Evolutionary conservation across 2,888 invertebrate species (phyloP).

Genomic region (Hirtodrosophila alboralis): DNA sequence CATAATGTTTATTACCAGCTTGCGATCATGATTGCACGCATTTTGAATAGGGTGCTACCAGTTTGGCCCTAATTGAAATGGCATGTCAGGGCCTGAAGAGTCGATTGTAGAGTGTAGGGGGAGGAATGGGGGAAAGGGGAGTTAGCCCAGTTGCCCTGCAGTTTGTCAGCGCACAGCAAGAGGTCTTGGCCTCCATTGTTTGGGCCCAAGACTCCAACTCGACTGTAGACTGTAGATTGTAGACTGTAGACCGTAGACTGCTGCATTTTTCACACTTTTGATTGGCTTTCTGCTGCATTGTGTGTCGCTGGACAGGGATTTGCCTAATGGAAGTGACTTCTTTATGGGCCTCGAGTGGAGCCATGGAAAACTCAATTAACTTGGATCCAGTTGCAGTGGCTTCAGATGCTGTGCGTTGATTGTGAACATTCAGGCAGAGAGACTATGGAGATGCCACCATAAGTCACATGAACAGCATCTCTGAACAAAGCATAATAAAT

Average conservation of each 20-base stretch:
- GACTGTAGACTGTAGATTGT: too few species aligned
- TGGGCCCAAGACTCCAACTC: not conserved
- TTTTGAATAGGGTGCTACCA: conserved; percentile 41
- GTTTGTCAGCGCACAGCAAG: conserved; percentile 51
- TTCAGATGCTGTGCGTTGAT: not conserved
- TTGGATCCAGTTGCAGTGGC: not conserved
- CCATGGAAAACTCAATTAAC: conserved; percentile 46
- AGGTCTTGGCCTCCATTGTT: conserved; percentile 33
- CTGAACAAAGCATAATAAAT: too few species aligned
- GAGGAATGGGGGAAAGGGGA: not conserved
- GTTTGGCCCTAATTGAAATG: conserved; percentile 61
- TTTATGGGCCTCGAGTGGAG: conserved; percentile 10
- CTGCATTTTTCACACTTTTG: conserved; percentile 34
- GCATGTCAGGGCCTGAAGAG: conserved; percentile 13
- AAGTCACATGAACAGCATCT: too few species aligned
- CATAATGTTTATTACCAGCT: conserved; percentile 51
- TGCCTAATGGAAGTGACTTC: conserved; percentile 42
- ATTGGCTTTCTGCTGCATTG: conserved; percentile 15
- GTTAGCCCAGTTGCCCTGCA: conserved; percentile 14
- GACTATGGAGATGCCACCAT: not conserved
- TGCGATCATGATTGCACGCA: conserved; percentile 57
- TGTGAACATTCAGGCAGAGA: not conserved
- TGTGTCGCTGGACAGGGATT: conserved; percentile 26
- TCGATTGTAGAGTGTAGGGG: not conserved
- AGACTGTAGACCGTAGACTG: conserved; percentile 1